A percentile compares a stretch with the other conserved stretches of the same genome.
Evolutionary conservation across 2,888 invertebrate species (phyloP).

Genomic region (Sinopyrophorus schimmeli): DNA sequence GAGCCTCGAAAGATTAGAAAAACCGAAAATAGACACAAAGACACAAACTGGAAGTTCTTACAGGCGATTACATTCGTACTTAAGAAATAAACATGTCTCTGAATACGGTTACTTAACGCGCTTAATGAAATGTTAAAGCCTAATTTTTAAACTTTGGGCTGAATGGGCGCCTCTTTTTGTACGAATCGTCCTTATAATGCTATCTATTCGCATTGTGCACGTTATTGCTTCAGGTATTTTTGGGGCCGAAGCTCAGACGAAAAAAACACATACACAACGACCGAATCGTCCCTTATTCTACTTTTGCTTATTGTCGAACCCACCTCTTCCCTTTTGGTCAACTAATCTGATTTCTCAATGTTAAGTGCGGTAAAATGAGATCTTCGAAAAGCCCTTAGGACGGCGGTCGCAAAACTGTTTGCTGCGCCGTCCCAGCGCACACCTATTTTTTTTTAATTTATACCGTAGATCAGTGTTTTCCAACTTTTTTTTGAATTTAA

Average conservation of each 20-base stretch:
- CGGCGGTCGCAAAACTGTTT: no score
- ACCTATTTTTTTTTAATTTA: no score
- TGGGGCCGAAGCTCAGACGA: no score
- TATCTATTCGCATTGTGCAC: slow-evolving; percentile 25
- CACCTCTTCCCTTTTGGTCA: slow-evolving; percentile 10
- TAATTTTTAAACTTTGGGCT: slow-evolving; percentile 39
- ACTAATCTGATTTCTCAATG: slow-evolving; percentile 20
- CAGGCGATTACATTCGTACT: slow-evolving; percentile 35
- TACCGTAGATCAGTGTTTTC: no score
- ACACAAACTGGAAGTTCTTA: slow-evolving; percentile 27
- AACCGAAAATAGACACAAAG: no score
- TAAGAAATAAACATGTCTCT: slow-evolving; percentile 37
- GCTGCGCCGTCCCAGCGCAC: no score
- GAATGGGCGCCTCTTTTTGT: slow-evolving; percentile 29
- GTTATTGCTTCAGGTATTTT: slow-evolving; percentile 23
- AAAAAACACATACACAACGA: slow-evolving; percentile 25
- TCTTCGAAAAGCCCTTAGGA: no score
- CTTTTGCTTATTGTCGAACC: slow-evolving; percentile 13
- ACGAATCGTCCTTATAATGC: slow-evolving; percentile 24
- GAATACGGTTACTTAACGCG: slow-evolving; percentile 44
- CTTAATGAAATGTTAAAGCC: slow-evolving; percentile 49
- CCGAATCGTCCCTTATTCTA: slow-evolving; percentile 17
- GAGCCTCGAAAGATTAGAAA: no score
- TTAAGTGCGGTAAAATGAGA: slow-evolving; percentile 6
- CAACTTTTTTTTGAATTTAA: no score